These are phyloP conservation scores for Protonibea diacanthus DNA, from an alignment of 2,797 vertebrate species.

Conservation along the genomic window DNA sequence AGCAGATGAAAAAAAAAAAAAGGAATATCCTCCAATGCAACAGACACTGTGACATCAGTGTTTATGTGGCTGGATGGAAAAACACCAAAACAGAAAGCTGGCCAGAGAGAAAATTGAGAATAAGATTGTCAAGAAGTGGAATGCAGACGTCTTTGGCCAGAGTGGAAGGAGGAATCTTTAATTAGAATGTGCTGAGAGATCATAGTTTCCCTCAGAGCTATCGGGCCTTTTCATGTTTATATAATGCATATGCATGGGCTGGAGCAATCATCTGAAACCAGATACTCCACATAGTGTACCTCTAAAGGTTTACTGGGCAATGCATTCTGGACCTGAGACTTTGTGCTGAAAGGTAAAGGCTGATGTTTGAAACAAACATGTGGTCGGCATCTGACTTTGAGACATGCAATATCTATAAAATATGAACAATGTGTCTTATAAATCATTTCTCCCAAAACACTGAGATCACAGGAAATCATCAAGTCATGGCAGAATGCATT, in stretches of 20 bases:
- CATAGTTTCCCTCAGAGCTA: conserved; percentile 79
- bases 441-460: conserved; percentile 33
- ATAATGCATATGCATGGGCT: conserved; percentile 80
- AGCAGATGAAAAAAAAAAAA: conserved; percentile 45
- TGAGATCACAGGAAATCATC: conserved; percentile 59
- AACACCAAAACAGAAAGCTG: conserved; percentile 50
- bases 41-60: conserved; percentile 62
- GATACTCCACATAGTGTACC: conserved; percentile 69
- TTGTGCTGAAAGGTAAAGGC: conserved; percentile 56
- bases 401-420: conserved; percentile 43
- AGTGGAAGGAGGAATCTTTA: conserved; percentile 74
- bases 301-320: conserved; percentile 50
- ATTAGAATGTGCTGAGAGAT: conserved; percentile 83
- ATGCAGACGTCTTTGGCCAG: conserved; percentile 69
- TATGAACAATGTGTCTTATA: conserved; percentile 44
- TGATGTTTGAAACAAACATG: conserved; percentile 59
- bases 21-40: conserved; percentile 44
- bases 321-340: conserved; percentile 46
- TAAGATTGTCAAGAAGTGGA: conserved; percentile 69
- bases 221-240: conserved; percentile 81
- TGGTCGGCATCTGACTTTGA: conserved; percentile 59
- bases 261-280: conserved; percentile 80
- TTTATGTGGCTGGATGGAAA: conserved; percentile 58
- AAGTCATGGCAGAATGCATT: conserved; percentile 57
- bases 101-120: conserved; percentile 60